These are phyloP conservation scores for Rhombomys opimus DNA, from an alignment of 2,113 vertebrate genomes.

Conservation along the genomic window DNA sequence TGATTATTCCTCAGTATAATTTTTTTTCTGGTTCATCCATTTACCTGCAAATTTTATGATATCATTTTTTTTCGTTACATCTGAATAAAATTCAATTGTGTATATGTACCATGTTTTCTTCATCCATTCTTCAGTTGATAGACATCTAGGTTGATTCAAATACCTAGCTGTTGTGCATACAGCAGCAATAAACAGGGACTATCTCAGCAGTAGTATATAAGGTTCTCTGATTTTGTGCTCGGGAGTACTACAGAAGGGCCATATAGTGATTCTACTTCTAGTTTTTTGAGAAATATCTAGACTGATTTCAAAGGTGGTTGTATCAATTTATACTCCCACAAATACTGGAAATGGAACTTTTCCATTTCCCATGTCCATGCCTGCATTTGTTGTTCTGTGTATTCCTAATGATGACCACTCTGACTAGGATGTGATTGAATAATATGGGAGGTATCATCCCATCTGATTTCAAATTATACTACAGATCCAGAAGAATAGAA, in stretches of 20 bases:
- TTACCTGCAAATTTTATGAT: background rate
- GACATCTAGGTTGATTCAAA: background rate
- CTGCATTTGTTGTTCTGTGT: background rate
- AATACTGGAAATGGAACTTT: no score
- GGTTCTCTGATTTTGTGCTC: background rate
- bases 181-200: background rate
- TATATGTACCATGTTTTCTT: background rate
- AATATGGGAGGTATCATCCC: background rate
- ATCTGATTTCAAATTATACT: background rate
- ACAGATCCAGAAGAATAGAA: background rate
- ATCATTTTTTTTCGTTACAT: background rate
- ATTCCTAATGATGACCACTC: background rate
- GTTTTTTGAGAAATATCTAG: no score
- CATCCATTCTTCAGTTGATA: background rate
- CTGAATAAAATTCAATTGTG: background rate
- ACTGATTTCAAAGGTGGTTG: no score
- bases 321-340: no score
- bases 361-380: no score
- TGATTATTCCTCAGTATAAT: background rate
- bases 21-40: background rate
- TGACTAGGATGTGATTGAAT: background rate
- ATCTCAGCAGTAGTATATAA: background rate
- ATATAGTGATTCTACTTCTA: background rate
- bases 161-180: background rate
- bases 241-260: background rate